phyloP scores from a whole-genome alignment of 2,888 invertebrate species.

The Torymus auratus region DNA sequence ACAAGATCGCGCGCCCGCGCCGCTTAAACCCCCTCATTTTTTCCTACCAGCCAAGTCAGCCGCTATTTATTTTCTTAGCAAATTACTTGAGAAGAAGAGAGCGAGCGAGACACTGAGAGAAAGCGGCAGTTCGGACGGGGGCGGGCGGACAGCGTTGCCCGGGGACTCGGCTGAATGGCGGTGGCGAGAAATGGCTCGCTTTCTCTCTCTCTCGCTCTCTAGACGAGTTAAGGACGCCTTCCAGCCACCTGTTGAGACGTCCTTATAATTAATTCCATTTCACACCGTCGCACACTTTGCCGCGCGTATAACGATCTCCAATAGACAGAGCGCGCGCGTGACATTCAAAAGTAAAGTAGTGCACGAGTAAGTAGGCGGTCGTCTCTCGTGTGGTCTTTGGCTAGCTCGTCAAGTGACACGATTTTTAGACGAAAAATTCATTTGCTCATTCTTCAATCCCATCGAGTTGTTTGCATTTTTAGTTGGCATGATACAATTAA shows the following conservation, averaged over 20 bases:
- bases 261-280: conserved; percentile 76
- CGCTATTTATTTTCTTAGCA: conserved; percentile 76
- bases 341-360: conserved; percentile 49
- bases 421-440: too few species aligned
- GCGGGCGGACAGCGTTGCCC: not conserved
- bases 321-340: not conserved
- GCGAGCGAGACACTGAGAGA: conserved; percentile 15
- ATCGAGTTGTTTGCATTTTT: too few species aligned
- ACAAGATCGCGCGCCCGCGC: conserved; percentile 36
- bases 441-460: too few species aligned
- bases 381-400: conserved; percentile 9
- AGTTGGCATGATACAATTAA: too few species aligned
- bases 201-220: conserved; percentile 7
- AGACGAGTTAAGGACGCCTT: conserved; percentile 72
- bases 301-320: conserved; percentile 45
- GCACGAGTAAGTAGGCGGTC: conserved; percentile 22
- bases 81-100: conserved; percentile 69
- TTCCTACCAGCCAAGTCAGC: conserved; percentile 57
- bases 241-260: conserved; percentile 75
- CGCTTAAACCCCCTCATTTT: conserved; percentile 48
- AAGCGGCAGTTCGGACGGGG: conserved; percentile 19
- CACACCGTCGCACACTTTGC: conserved; percentile 67
- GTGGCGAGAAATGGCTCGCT: conserved; percentile 45
- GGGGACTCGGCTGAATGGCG: conserved; percentile 55
- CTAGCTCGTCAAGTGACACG: too few species aligned